These are phyloP conservation scores for Salvator merianae DNA, from an alignment of 2,113 vertebrate species.

Conservation along the genomic window DNA sequence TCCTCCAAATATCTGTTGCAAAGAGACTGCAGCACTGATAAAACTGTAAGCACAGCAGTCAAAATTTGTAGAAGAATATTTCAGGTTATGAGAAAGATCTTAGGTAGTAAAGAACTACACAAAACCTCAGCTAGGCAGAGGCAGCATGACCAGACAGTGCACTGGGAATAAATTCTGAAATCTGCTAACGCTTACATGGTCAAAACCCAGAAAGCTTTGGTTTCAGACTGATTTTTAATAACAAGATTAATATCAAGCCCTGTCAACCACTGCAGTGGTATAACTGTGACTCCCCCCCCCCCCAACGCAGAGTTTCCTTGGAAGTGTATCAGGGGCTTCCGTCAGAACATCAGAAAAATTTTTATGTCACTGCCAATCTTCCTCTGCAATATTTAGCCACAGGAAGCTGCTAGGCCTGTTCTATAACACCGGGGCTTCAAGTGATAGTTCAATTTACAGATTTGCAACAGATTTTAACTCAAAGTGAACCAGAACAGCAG, in stretches of 20 bases:
- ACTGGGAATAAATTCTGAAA: slow-evolving; percentile 48
- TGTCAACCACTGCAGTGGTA: not conserved
- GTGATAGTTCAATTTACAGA: not conserved
- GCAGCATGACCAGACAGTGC: slow-evolving; percentile 16
- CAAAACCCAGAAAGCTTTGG: slow-evolving; percentile 41
- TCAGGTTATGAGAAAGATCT: not conserved
- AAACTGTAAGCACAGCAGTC: slow-evolving; percentile 36
- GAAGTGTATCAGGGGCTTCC: not conserved
- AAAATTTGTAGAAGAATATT: not conserved
- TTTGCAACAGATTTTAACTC: not conserved
- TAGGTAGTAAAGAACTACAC: slow-evolving; percentile 26
- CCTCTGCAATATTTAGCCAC: not conserved
- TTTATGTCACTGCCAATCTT: not conserved
- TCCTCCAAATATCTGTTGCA: slow-evolving; percentile 13
- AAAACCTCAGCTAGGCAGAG: slow-evolving; percentile 16
- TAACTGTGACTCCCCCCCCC: not conserved
- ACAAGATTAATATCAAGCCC: not conserved
- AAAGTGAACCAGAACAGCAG: not conserved
- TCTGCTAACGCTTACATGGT: slow-evolving; percentile 25
- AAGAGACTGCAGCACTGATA: slow-evolving; percentile 56
- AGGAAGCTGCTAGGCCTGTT: not conserved
- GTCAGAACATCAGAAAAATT: not conserved
- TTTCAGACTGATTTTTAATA: slow-evolving; percentile 42
- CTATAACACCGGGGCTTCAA: not conserved
- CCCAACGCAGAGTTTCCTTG: not conserved